Conservation (phyloP, 2,797 vertebrate genomes). For the Hydrophis major region DNA sequence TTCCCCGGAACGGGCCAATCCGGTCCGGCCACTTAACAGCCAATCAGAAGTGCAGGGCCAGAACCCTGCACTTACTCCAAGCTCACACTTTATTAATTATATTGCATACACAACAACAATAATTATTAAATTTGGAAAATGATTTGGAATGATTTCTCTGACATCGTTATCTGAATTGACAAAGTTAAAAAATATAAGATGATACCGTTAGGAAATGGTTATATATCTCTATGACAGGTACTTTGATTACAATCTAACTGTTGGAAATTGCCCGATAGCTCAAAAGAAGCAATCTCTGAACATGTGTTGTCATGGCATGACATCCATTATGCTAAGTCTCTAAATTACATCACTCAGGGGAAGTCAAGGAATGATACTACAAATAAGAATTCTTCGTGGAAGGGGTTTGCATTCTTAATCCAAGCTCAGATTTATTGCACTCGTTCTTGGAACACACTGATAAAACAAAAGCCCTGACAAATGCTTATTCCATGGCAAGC, state of each 20-base stretch:
- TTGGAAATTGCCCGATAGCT: not conserved
- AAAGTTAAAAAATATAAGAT: not conserved
- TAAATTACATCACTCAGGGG: not conserved
- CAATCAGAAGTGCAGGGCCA: no score
- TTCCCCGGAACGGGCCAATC: no score
- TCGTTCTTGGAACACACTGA: slow-evolving; percentile 12
- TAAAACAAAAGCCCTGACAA: not conserved
- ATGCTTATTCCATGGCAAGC: slow-evolving; percentile 17
- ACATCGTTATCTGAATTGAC: not conserved
- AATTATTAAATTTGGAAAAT: not conserved
- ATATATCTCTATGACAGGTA: accelerated
- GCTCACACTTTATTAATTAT: no score
- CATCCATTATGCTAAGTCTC: not conserved
- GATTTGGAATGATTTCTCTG: not conserved
- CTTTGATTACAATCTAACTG: not conserved
- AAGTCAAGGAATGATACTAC: not conserved
- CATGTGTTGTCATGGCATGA: not conserved
- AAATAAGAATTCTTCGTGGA: not conserved
- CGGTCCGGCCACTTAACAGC: no score
- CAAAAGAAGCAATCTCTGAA: not conserved
- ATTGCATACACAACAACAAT: not conserved
- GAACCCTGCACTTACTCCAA: no score
- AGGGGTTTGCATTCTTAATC: not conserved
- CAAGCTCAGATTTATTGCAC: slow-evolving; percentile 10
- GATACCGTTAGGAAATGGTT: not conserved